phyloP scores from a whole-genome alignment of 2,797 vertebrate genomes.

The Nyctibius grandis region DNA sequence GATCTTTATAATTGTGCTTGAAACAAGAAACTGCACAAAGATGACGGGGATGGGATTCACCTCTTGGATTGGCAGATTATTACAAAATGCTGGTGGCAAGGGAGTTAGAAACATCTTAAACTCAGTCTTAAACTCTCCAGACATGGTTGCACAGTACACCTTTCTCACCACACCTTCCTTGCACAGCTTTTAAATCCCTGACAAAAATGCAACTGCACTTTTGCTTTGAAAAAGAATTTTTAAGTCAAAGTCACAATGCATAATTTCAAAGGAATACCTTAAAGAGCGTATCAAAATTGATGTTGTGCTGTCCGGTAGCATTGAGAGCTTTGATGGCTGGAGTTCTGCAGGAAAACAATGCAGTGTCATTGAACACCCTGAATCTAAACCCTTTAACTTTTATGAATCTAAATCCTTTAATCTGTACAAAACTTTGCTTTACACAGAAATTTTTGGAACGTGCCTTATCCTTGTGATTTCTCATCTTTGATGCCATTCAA shows the following conservation, averaged over 20 bases:
- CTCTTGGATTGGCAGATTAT: background rate
- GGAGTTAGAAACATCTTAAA: background rate
- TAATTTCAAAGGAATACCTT: constrained; percentile 71
- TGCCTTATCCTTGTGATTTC: background rate
- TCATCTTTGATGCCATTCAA: background rate
- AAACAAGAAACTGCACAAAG: background rate
- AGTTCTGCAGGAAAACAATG: constrained; percentile 73
- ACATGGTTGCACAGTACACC: background rate
- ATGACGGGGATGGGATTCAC: background rate
- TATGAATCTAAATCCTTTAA: background rate
- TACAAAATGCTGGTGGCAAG: background rate
- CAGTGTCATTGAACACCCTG: background rate
- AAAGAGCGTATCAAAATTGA: constrained; percentile 82
- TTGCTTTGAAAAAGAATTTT: background rate
- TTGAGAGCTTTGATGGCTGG: constrained; percentile 86
- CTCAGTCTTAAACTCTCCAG: background rate
- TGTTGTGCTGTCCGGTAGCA: constrained; percentile 81
- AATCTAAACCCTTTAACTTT: background rate
- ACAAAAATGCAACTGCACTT: background rate
- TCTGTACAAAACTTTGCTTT: background rate
- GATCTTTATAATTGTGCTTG: background rate
- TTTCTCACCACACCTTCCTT: background rate
- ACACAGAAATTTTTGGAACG: background rate
- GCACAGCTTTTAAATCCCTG: background rate
- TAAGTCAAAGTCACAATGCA: background rate